Conservation (phyloP, 2,888 invertebrate genomes). For the Heliconius aoede region DNA sequence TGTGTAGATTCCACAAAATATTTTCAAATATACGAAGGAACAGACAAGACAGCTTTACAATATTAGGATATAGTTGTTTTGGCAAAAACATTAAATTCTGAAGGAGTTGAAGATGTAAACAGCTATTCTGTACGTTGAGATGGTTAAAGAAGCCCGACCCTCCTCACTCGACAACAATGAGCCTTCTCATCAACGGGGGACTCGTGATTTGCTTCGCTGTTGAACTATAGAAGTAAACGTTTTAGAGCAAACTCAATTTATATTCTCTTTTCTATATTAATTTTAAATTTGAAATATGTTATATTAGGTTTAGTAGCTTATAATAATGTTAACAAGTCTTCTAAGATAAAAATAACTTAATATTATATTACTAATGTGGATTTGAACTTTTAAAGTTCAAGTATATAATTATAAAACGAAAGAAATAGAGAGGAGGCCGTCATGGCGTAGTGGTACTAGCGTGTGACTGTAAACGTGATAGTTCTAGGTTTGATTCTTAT, state of each 20-base stretch:
- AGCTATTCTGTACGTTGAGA: slow-evolving; percentile 27
- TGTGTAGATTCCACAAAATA: not conserved
- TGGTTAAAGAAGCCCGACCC: slow-evolving; percentile 43
- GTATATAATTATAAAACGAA: no score
- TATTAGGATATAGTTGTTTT: slow-evolving; percentile 22
- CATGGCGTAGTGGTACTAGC: no score
- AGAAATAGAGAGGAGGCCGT: not conserved
- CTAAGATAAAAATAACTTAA: no score
- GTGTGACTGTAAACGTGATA: no score
- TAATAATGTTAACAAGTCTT: no score
- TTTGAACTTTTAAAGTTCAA: no score
- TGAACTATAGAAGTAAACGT: slow-evolving; percentile 29
- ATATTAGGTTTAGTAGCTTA: not conserved
- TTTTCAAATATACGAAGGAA: not conserved
- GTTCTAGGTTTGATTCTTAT: no score
- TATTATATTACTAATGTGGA: no score
- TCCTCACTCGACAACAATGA: slow-evolving; percentile 31
- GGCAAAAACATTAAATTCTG: slow-evolving; percentile 26
- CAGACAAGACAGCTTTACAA: slow-evolving; percentile 18
- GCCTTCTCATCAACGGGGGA: slow-evolving; percentile 31
- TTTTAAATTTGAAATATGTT: not conserved
- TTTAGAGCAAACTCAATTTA: slow-evolving; percentile 24
- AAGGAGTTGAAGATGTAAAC: slow-evolving; percentile 24
- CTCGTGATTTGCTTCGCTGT: slow-evolving; percentile 30
- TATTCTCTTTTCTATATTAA: not conserved